These are phyloP conservation scores for Melanchra persicariae DNA, from an alignment of 2,888 invertebrate genomes.

Conservation along the genomic window DNA sequence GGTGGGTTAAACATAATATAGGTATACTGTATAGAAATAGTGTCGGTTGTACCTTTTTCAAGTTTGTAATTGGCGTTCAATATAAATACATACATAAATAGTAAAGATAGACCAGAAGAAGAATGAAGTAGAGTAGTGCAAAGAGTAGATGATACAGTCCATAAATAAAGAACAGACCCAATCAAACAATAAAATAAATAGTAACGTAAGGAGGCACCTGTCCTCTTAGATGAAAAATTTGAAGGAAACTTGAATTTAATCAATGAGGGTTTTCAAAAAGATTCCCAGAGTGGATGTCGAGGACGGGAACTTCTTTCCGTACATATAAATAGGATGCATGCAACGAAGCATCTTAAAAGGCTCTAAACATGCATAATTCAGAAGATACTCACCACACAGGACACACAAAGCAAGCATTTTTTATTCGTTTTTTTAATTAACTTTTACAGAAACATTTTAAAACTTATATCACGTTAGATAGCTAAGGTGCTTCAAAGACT, in stretches of 20 bases:
- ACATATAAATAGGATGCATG: conserved; percentile 31
- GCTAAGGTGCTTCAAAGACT: conserved; percentile 48
- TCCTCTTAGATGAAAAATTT: neutral
- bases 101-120: conserved; percentile 5
- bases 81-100: conserved; percentile 17
- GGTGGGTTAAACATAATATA: conserved; percentile 53
- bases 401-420: conserved; percentile 43
- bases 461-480: conserved; percentile 17
- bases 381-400: conserved; percentile 48
- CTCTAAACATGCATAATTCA: conserved; percentile 51
- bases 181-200: neutral
- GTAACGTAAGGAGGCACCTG: neutral
- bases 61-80: conserved; percentile 15
- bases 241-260: neutral
- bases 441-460: neutral
- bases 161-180: neutral
- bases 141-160: conserved; percentile 5
- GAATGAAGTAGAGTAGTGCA: conserved; percentile 3
- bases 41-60: neutral
- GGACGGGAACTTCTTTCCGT: neutral
- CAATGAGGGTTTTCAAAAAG: too few species aligned
- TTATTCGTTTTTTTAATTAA: neutral
- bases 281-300: neutral
- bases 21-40: conserved; percentile 16
- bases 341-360: conserved; percentile 6